phyloP scores from a whole-genome alignment of 2,113 vertebrate species.

The Procavia capensis region DNA sequence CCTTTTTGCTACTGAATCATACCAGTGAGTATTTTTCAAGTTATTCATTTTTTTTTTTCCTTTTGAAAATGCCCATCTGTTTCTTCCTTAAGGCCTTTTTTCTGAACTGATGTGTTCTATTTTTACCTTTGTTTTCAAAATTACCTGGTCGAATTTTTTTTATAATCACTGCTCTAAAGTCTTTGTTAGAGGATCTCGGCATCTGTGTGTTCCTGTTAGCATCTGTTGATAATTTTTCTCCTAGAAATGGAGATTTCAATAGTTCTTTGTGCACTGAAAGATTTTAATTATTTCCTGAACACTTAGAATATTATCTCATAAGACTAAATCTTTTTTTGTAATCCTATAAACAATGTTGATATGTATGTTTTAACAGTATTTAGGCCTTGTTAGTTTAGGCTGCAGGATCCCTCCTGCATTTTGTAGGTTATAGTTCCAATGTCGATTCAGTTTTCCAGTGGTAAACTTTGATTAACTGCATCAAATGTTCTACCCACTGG shows the following conservation, averaged over 20 bases:
- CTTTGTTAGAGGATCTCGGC: neutral
- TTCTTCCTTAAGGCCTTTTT: neutral
- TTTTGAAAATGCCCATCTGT: neutral
- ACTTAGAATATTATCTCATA: neutral
- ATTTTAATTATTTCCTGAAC: neutral
- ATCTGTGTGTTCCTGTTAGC: neutral
- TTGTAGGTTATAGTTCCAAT: rapidly evolving
- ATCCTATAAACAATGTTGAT: neutral
- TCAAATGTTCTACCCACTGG: neutral
- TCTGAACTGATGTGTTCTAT: neutral
- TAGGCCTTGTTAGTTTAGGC: neutral
- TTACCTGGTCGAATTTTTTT: neutral
- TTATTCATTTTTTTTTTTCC: neutral
- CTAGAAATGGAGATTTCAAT: neutral
- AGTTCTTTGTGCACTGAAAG: neutral
- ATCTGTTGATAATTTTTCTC: neutral
- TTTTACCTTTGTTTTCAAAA: neutral
- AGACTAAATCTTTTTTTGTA: neutral
- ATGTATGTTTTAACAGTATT: neutral
- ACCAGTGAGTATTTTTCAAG: neutral
- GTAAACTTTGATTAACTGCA: neutral
- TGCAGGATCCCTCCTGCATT: neutral
- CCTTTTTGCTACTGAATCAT: neutral
- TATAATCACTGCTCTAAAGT: neutral
- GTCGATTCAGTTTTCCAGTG: neutral